These are phyloP conservation scores for Mandrillus leucophaeus DNA, from an alignment of 2,113 vertebrate genomes.

Conservation along the genomic window DNA sequence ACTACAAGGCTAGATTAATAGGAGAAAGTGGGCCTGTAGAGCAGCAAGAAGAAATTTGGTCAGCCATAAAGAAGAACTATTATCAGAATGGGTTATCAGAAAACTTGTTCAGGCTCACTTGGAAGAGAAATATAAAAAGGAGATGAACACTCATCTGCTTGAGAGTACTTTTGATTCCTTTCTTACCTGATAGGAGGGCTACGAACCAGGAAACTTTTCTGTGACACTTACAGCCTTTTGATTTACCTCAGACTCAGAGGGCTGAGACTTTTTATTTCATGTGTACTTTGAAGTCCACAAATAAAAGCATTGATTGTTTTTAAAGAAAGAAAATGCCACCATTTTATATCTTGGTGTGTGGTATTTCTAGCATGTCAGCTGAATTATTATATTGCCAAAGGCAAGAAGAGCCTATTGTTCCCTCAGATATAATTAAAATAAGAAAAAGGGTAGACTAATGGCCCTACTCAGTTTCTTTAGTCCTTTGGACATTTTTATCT, in stretches of 20 bases:
- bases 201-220: conserved; percentile 46
- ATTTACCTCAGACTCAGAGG: conserved; percentile 49
- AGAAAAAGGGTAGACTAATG: conserved; percentile 71
- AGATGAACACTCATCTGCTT: conserved; percentile 28
- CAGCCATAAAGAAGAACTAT: conserved; percentile 33
- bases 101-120: conserved; percentile 43
- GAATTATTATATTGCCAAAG: conserved; percentile 70
- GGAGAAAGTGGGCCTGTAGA: background rate
- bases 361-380: conserved; percentile 59
- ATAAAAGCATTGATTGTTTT: conserved; percentile 75
- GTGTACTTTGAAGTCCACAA: conserved; percentile 66
- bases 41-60: background rate
- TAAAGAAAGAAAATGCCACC: conserved; percentile 65
- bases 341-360: conserved; percentile 62
- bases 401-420: conserved; percentile 66
- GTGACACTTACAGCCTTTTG: conserved; percentile 57
- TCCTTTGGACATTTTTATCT: conserved; percentile 72
- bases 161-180: conserved; percentile 53
- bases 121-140: conserved; percentile 57
- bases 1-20: conserved; percentile 1
- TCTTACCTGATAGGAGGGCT: conserved; percentile 36
- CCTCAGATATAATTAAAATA: conserved; percentile 65
- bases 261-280: conserved; percentile 59
- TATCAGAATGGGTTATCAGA: background rate
- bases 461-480: conserved; percentile 60